A percentile compares a stretch with the other conserved stretches of the same genome.
Conservation (phyloP, 2,797 vertebrate species). For the Gymnothorax reevesii region DNA sequence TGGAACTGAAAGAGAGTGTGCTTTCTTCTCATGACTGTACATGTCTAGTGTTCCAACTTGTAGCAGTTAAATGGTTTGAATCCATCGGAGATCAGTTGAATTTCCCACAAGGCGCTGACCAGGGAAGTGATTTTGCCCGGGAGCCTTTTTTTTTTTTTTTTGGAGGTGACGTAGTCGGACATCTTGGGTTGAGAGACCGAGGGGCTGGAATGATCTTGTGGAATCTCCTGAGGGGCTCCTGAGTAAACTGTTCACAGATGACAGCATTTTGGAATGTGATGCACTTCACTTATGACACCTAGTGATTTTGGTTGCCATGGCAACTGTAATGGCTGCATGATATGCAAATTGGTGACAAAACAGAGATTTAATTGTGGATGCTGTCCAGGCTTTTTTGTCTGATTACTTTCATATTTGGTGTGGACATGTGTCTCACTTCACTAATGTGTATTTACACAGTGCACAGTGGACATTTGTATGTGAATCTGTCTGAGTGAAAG, state of each 20-base stretch:
- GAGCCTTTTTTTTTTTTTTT: slow-evolving; percentile 73
- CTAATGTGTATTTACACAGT: too few relatives aligned
- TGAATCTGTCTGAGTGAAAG: background rate
- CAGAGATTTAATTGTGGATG: too few relatives aligned
- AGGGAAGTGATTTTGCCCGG: slow-evolving; percentile 78
- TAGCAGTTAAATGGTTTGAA: background rate
- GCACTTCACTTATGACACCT: too few relatives aligned
- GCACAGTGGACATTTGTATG: background rate
- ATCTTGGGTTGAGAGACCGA: slow-evolving; percentile 57
- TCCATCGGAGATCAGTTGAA: slow-evolving; percentile 49
- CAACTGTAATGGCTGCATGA: too few relatives aligned
- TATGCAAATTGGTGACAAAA: background rate
- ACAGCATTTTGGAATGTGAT: slow-evolving; percentile 69
- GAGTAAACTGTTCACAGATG: slow-evolving; percentile 79
- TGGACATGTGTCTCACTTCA: too few relatives aligned
- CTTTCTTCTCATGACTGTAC: background rate
- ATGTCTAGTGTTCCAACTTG: background rate
- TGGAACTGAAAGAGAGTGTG: too few relatives aligned
- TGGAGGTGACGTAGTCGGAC: slow-evolving; percentile 65
- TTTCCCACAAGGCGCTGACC: slow-evolving; percentile 75
- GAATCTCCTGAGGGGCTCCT: slow-evolving; percentile 76
- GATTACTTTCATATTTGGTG: too few relatives aligned
- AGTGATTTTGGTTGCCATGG: too few relatives aligned
- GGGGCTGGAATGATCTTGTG: slow-evolving; percentile 71
- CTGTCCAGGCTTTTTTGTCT: too few relatives aligned